phyloP scores from a whole-genome alignment of 1,140 invertebrate species.

The Sarcophaga peregrina region DNA sequence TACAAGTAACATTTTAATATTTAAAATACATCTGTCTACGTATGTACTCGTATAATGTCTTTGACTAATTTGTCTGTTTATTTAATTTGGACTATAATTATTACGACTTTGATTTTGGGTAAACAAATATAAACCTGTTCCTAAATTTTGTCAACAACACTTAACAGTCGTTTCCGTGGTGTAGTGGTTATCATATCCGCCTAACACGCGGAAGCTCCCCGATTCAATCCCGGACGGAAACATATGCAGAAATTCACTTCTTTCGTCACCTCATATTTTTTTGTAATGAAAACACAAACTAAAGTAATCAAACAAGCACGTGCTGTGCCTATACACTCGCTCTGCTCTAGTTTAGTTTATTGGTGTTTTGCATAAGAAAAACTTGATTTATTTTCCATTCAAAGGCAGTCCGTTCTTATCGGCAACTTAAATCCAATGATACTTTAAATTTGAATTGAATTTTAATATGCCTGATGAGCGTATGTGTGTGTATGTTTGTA shows the following conservation, averaged over 20 bases:
- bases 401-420: background rate
- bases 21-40: background rate
- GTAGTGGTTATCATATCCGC: conserved; percentile 81
- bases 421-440: background rate
- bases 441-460: too few species aligned
- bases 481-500: too few species aligned
- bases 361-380: background rate
- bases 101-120: too few species aligned
- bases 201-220: conserved; percentile 85
- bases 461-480: too few species aligned
- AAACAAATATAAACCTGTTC: background rate
- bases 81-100: background rate
- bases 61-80: background rate
- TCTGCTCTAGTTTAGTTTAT: background rate
- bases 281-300: background rate
- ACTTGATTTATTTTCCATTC: background rate
- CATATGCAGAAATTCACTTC: conserved; percentile 60
- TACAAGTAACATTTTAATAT: background rate
- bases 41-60: background rate
- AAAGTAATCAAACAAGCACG: background rate
- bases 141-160: background rate
- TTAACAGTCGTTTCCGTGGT: conserved; percentile 71
- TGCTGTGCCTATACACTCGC: background rate
- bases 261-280: background rate
- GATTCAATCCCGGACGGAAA: conserved; percentile 89